Evolutionary conservation across 2,797 vertebrate species (phyloP).

Genomic region (Sebastes taczanowskii): DNA sequence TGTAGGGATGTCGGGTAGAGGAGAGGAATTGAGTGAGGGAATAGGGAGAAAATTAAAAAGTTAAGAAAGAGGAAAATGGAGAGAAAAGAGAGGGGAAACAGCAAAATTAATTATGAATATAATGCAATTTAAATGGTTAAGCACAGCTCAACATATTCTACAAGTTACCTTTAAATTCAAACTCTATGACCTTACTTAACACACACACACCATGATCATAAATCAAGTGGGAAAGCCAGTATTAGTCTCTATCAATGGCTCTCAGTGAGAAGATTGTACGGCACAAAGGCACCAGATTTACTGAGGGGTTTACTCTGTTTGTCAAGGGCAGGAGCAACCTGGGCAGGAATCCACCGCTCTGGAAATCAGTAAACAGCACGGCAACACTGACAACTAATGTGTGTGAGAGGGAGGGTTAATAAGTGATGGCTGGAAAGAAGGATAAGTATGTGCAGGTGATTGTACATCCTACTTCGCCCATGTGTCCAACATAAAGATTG

Average conservation of each 20-base stretch:
- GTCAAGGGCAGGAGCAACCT: slow-evolving; percentile 71
- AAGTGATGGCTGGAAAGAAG: background rate
- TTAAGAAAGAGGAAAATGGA: background rate
- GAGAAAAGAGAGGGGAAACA: background rate
- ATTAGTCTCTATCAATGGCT: slow-evolving; percentile 14
- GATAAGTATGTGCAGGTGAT: background rate
- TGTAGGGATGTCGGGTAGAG: background rate
- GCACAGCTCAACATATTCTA: background rate
- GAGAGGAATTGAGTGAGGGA: background rate
- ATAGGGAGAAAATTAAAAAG: background rate
- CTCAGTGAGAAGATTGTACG: slow-evolving; percentile 45
- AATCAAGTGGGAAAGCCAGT: slow-evolving; percentile 45
- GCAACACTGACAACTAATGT: slow-evolving; percentile 17
- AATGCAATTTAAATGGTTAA: background rate
- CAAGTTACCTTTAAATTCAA: background rate
- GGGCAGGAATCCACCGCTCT: slow-evolving; percentile 51
- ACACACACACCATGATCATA: slow-evolving; percentile 23
- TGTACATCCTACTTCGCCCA: background rate
- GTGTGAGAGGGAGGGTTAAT: slow-evolving; percentile 17
- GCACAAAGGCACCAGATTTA: slow-evolving; percentile 64
- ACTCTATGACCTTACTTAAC: background rate
- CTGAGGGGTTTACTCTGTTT: slow-evolving; percentile 77
- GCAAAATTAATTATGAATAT: background rate
- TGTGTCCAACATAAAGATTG: background rate
- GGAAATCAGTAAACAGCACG: slow-evolving; percentile 58